Percentiles rank a stretch among this genome's conserved stretches.
phyloP scores from a whole-genome alignment of 2,113 vertebrate species.

The Malurus alboscapulatus region DNA sequence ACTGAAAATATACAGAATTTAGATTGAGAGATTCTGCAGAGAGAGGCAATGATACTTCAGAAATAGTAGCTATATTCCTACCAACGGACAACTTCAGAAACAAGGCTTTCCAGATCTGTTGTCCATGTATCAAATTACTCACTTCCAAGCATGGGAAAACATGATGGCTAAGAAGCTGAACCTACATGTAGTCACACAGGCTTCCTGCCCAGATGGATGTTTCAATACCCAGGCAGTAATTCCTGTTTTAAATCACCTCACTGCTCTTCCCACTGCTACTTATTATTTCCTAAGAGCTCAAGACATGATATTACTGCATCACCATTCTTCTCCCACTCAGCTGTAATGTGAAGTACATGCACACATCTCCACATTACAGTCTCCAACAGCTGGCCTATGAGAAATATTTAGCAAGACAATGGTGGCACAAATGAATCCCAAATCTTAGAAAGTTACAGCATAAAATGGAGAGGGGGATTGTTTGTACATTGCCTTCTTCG shows the following conservation, averaged over 20 bases:
- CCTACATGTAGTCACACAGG: background rate
- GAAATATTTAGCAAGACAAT: background rate
- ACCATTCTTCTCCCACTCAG: background rate
- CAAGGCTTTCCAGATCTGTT: background rate
- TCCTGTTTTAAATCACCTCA: background rate
- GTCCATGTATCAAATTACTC: background rate
- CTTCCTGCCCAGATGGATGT: background rate
- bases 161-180: background rate
- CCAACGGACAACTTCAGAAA: background rate
- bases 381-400: background rate
- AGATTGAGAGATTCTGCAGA: constrained; percentile 64
- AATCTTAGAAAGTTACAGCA: background rate
- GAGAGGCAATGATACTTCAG: constrained; percentile 65
- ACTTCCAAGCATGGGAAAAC: background rate
- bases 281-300: background rate
- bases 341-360: background rate
- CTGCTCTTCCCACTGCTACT: background rate
- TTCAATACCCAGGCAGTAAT: background rate
- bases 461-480: background rate
- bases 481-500: background rate
- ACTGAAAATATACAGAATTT: constrained; percentile 31
- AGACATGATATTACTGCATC: background rate
- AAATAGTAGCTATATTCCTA: background rate
- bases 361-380: background rate
- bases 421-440: background rate